Base-by-base conservation (phyloP, 1,140 invertebrate species). In the Acromyrmex heyeri region DNA sequence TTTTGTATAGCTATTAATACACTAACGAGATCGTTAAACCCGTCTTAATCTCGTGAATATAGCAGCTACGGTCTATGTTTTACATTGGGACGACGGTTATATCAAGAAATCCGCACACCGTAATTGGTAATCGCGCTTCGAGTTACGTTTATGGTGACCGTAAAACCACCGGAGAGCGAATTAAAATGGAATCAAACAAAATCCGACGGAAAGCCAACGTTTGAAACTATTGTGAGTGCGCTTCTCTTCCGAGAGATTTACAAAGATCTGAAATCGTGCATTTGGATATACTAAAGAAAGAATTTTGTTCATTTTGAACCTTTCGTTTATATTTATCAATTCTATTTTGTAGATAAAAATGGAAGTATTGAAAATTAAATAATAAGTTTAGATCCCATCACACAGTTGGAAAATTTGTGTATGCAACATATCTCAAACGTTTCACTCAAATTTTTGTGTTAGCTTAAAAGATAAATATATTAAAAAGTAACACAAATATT, bases 1-100 rank as follows among this genome's bases (percentile, higher is more conserved):
- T 30, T 48, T 27, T 65, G 21, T 78, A 78, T 16, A 76, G 48
- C 59, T 48, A 21, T 67, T 88, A 88, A 89, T 89, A 81, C 55
- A 88, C 88, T 86, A 88, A 88, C 87, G 81, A 88, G 87, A 7
- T 70, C 73, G 75, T 89, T 89, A 89, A 89, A 89, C 48, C 73
- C 44, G 38, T 57, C 69, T 86, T 89, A 89, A 89, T 89, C 87
- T 86, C 82, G 76, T 61, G 82, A 86, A 86, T 88, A 73, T 75
- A 70, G 64, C 70, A 38, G 24, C 44, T 48, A 16, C 6, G 7
- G 65, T 50, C 30, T 30, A 30, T 48, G 57, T 61, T 57, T 72
- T 44, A 55, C 67, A 55, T 78, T 3, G 27, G 27, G 30, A 48
- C 59, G 59, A 61, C 12, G 55, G 81, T 78, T 78, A 86, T 67